These are phyloP conservation scores for Drosophila cracens DNA, from an alignment of 2,888 invertebrate species.

Conservation along the genomic window DNA sequence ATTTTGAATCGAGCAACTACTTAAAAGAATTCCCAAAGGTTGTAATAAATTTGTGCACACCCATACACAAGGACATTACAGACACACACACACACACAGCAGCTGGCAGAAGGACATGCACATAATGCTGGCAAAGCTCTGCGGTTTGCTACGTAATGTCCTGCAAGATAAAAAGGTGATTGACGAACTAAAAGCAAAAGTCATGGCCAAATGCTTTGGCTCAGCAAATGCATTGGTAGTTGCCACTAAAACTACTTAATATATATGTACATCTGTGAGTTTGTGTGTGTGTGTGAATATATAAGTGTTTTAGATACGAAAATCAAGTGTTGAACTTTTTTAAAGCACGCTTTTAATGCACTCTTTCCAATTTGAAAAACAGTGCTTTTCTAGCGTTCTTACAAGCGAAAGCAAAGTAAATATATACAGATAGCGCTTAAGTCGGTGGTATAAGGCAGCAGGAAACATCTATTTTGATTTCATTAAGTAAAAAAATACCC, in stretches of 20 bases:
- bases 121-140: constrained; percentile 55
- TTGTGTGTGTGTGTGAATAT: background rate
- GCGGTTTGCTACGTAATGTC: constrained; percentile 71
- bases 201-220: constrained; percentile 71
- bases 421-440: constrained; percentile 14
- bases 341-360: constrained; percentile 36
- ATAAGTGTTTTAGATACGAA: constrained; percentile 1
- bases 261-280: constrained; percentile 2
- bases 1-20: constrained; percentile 82
- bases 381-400: constrained; percentile 8
- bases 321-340: constrained; percentile 18
- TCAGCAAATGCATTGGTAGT: constrained; percentile 71
- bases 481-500: constrained; percentile 77
- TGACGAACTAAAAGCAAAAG: constrained; percentile 78
- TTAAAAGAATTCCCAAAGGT: constrained; percentile 82
- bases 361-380: constrained; percentile 17
- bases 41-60: constrained; percentile 82
- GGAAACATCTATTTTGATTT: constrained; percentile 75
- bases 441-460: constrained; percentile 39
- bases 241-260: constrained; percentile 24
- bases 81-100: constrained; percentile 24
- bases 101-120: constrained; percentile 53
- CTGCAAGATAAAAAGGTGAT: constrained; percentile 76
- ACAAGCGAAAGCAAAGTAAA: background rate
- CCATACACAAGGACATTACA: constrained; percentile 24